Base-by-base conservation (phyloP, 1,140 invertebrate genomes). In the Euura saliciscinereae region DNA sequence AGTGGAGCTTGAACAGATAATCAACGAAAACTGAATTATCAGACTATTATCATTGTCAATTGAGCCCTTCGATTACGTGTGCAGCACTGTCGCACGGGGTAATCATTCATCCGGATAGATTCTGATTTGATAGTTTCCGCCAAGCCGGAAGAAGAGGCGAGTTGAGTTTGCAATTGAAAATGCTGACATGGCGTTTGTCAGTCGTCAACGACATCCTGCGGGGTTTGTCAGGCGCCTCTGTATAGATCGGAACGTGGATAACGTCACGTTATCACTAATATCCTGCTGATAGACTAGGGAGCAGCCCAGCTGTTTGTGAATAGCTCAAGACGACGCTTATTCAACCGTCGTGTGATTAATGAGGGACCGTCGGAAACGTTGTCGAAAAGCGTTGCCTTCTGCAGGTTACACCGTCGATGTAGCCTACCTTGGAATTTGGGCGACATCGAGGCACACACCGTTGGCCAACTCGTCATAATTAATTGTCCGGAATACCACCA, bases 261-360 rank as follows among this genome's bases (percentile, higher is more conserved):
- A 67, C 43, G 66, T 67, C 8, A 42, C 66, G 66, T 67, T 67
- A 67, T 67, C 66, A 44, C 66, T 67, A 67, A 67, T 67, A 67
- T 67, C 43, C 13, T 10, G 66, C 66, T 67, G 66, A 67, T 67
- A 67, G 43, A 67, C 28, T 67, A 44, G 66, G 11, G 66, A 11
- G 10, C 4, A 44, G 43, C 28, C 28, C 66, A 67, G 13, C 66
- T 11, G 66, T 10, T 42, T 2, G 11, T 67, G 66, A 67, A 67
- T 67, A 67, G 8, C 28, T 28, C 66, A 4, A 43, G 66, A 67
- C 10, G 66, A 67, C 8, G 66, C 66, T 67, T 44, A 44, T 67
- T 67, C 66, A 44, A 28, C 13, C 66, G 66, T 5, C 4, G 8
- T n/a, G 13, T 67, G 66, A 67, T 67, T 67, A 67, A 67, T 67